Conservation (phyloP, 2,113 vertebrate genomes). For the Nesoenas mayeri region DNA sequence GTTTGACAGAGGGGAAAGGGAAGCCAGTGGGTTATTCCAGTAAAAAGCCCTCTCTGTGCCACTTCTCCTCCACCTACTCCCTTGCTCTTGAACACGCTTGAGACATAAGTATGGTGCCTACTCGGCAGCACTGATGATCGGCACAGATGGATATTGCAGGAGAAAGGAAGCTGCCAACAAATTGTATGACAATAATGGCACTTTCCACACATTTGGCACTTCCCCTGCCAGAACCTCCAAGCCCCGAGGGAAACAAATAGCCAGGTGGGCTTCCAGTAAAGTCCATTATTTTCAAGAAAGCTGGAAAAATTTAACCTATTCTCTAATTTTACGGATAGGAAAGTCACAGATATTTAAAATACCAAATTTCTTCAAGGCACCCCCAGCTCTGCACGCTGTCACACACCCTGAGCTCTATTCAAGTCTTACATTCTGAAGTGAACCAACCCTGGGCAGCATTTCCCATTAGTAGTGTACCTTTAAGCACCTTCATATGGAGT, state of each 20-base stretch:
- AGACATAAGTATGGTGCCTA: background rate
- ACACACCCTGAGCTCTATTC: background rate
- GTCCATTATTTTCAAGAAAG: background rate
- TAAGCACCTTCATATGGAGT: fast-evolving
- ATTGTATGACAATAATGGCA: background rate
- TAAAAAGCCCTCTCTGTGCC: background rate
- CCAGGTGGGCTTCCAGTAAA: background rate
- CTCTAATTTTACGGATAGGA: background rate
- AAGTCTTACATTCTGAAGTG: background rate
- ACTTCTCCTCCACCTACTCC: background rate
- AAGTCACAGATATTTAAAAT: background rate
- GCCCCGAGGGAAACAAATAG: background rate
- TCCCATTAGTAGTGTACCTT: background rate
- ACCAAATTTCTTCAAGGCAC: background rate
- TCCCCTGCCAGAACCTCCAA: background rate
- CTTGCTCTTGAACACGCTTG: background rate
- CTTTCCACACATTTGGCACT: background rate
- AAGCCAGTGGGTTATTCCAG: background rate
- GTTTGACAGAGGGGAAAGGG: background rate
- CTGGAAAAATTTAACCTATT: background rate
- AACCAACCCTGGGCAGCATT: background rate
- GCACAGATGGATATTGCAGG: background rate
- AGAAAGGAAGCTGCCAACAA: background rate
- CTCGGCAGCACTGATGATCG: background rate
- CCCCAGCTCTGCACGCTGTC: background rate